These are phyloP conservation scores for Etheostoma cragini DNA, from an alignment of 2,113 vertebrate species.

Conservation along the genomic window DNA sequence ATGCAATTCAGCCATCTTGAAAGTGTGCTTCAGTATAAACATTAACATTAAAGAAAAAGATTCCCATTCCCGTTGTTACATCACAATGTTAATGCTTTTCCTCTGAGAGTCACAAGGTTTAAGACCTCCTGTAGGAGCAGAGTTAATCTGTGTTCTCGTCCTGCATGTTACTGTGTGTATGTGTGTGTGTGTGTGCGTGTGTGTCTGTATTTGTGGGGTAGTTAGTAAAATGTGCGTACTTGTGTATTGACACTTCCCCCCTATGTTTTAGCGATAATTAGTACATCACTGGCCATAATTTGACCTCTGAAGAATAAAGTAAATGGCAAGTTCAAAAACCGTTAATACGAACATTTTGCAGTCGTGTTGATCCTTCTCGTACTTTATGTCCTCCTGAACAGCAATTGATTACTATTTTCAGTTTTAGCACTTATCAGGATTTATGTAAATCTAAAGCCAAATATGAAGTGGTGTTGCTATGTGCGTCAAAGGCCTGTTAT, in stretches of 20 bases:
- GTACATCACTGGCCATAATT: conserved; percentile 72
- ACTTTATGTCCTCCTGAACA: conserved; percentile 45
- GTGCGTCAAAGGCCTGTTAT: conserved; percentile 64
- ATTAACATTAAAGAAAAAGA: conserved; percentile 30
- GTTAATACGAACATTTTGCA: conserved; percentile 23
- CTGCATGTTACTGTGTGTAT: conserved; percentile 65
- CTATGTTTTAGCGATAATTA: conserved; percentile 32
- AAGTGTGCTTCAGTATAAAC: conserved; percentile 17
- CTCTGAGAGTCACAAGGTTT: conserved; percentile 42
- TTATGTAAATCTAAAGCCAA: conserved; percentile 32
- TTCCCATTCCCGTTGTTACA: conserved; percentile 2
- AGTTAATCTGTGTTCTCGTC: conserved; percentile 40
- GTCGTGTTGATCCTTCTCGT: conserved; percentile 40
- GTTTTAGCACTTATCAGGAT: conserved; percentile 43
- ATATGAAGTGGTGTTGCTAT: conserved; percentile 15
- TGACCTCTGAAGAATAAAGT: neutral
- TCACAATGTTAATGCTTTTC: conserved; percentile 31
- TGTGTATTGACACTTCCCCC: conserved; percentile 24
- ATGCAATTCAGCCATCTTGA: conserved; percentile 36
- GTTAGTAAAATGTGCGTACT: conserved; percentile 36
- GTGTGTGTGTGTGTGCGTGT: conserved; percentile 52
- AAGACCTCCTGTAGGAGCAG: conserved; percentile 24
- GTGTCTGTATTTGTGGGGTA: conserved; percentile 43
- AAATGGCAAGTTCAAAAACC: conserved; percentile 6
- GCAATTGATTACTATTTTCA: conserved; percentile 40